Evolutionary conservation across 2,888 invertebrate species (phyloP), one percentile per base, ranked within the genome.

Genomic region (Megalurothrips usitatus): DNA sequence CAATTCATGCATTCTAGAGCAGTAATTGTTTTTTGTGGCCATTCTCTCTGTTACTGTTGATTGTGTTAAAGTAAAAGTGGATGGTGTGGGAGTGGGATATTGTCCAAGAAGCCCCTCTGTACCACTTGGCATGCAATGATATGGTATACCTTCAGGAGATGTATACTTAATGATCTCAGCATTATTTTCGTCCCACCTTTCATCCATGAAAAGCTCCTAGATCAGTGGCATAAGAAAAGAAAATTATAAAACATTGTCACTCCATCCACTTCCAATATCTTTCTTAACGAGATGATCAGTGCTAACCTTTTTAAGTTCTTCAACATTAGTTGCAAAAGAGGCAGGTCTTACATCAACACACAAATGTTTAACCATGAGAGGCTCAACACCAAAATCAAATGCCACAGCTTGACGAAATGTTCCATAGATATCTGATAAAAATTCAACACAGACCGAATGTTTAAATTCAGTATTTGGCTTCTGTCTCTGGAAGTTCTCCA

Each of bases 401-500:
- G 94, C 91, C 2, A 95, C 89, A 1, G 93, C 91, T 86, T 95
- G 94, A 3, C 93, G 90, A 86, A 94, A 95, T 4, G 94, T 94
- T 43, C 92, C 94, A 85, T 92, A 94, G 82, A 94, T 92, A 83
- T 92, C 91, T 0, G 93, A 92, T 81, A 89, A 88, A 86, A 93
- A 93, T 79, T 88, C 88, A 75, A 93, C 88, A 80, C 88, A 88
- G 2, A 91, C 87, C 83, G 88, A 87, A 84, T 90, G 89, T 79
- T 86, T 87, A 19, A 87, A 83, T 79, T 80, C 82, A 52, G 23
- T 11, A 75, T 75, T 26, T 26, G 68, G 26, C 23, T 75, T 75
- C 12, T 23, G 9, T 11, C 23, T 75, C 12, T 75, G 68, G 9
- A 75, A 26, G 26, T 26, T 26, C 26, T 26, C 68, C 12, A 75